phyloP scores from a whole-genome alignment of 2,113 vertebrate genomes.

The Spea bombifrons region DNA sequence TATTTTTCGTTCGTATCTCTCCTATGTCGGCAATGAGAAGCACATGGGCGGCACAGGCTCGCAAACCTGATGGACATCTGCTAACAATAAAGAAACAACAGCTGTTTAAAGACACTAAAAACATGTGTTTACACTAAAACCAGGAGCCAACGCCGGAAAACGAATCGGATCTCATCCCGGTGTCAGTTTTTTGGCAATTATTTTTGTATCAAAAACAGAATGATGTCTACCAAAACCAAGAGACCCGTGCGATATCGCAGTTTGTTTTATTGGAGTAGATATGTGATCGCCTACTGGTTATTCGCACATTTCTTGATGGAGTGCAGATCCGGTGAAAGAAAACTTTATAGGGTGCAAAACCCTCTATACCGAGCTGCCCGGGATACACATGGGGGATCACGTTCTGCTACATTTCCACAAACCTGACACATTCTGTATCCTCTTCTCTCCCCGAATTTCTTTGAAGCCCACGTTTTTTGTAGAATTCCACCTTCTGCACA shows the following conservation, averaged over 20 bases:
- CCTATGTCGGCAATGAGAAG: slow-evolving; percentile 58
- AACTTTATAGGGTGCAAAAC: slow-evolving; percentile 20
- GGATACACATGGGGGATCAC: neutral
- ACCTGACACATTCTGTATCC: neutral
- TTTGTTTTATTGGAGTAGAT: neutral
- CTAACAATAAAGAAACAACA: slow-evolving; percentile 71
- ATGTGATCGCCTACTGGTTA: neutral
- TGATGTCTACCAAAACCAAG: slow-evolving; percentile 40
- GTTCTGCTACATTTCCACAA: neutral
- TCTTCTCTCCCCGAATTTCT: no score
- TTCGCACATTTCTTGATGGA: slow-evolving; percentile 5
- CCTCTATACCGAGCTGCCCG: neutral
- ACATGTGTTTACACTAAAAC: slow-evolving; percentile 72
- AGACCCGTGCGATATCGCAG: slow-evolving; percentile 39
- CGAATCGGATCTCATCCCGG: slow-evolving; percentile 69
- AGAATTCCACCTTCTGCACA: no score
- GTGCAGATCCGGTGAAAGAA: neutral
- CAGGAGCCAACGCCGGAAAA: slow-evolving; percentile 66
- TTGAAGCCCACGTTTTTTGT: no score
- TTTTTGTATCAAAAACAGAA: slow-evolving; percentile 67
- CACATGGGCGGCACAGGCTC: slow-evolving; percentile 57
- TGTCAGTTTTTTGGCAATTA: slow-evolving; percentile 71
- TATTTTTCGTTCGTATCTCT: slow-evolving; percentile 53
- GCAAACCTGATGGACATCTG: slow-evolving; percentile 75
- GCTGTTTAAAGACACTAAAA: slow-evolving; percentile 73